A percentile compares a stretch with the other conserved stretches of the same genome.
These are phyloP conservation scores for Triplophysa siluroides DNA, from an alignment of 2,113 vertebrate genomes.

Conservation along the genomic window DNA sequence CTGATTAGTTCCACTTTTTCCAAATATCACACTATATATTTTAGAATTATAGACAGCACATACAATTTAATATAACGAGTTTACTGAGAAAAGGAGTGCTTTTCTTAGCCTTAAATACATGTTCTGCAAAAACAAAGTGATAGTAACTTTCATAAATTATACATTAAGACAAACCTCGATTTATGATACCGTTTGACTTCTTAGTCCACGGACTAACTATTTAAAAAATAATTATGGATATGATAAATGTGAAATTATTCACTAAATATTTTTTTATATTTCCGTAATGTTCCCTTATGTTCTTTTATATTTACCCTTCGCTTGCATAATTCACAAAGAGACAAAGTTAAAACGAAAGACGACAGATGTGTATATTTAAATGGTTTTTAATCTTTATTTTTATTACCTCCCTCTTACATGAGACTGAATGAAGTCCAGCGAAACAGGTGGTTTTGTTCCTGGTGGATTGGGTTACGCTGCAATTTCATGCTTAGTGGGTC, in stretches of 20 bases:
- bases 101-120: background rate
- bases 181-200: background rate
- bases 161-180: background rate
- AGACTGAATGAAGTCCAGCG: conserved; percentile 51
- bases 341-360: conserved; percentile 34
- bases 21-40: too few relatives aligned
- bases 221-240: too few relatives aligned
- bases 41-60: background rate
- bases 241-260: background rate
- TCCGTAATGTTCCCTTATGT: background rate
- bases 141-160: background rate
- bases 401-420: conserved; percentile 50
- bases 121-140: background rate
- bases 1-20: too few relatives aligned
- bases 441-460: conserved; percentile 62
- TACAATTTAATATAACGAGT: background rate
- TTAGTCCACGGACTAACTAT: too few relatives aligned
- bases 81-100: background rate
- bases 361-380: conserved; percentile 51
- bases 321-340: conserved; percentile 29
- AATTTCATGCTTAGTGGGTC: conserved; percentile 56
- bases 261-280: background rate
- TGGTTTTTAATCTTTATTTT: conserved; percentile 51
- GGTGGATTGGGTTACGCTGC: conserved; percentile 50
- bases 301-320: background rate